Evolutionary conservation across 23 tunicate genomes (phyloP), one percentile per base, ranked within the genome.

Genomic region (Botrylloides violaceus): DNA sequence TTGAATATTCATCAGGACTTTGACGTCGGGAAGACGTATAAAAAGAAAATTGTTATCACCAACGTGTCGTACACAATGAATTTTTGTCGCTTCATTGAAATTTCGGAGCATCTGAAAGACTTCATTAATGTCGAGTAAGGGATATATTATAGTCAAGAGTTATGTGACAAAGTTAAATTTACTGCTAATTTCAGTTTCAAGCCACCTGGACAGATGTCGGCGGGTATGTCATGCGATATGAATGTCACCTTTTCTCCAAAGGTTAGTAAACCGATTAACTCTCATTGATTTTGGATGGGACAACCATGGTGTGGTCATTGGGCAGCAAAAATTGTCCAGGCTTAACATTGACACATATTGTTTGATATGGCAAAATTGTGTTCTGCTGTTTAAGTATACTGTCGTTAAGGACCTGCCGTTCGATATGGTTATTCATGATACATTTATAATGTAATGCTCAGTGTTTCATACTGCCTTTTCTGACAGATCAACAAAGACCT

Each of bases 141-240:
- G 18, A 24, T 12, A 4, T 1, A 24, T 61, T 5, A 64, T 34
- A 5, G 32, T 23, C 22, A 60, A 60, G 19, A 1, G 65, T 23
- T 18, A 23, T 60, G 19, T 23, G 19, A 15, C 15, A 12, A 15
- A 29, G 71, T 65, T 25, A 65, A 65, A 24, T 0, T 65, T 12
- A 25, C 1, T 29, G 19, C 31, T 0, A 1, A 59, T 49, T 62
- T 21, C 58, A 90, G 97, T 2, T 90, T 90, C 76, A 79, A 79
- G 15, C 83, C 97, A 30, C 90, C 97, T 7, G 97, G 97, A 24
- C 90, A 83, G 55, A 90, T 90, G 97, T 90, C 97, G 0, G 97
- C 97, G 33, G 97, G 97, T 47, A 90, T 83, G 90, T 83, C 97
- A 15, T 90, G 97, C 56, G 89, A 83, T 4, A 83, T 90, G 90